Evolutionary conservation across 2,797 vertebrate genomes (phyloP), one percentile per base, ranked within the genome.

Genomic region (Diceros bicornis): DNA sequence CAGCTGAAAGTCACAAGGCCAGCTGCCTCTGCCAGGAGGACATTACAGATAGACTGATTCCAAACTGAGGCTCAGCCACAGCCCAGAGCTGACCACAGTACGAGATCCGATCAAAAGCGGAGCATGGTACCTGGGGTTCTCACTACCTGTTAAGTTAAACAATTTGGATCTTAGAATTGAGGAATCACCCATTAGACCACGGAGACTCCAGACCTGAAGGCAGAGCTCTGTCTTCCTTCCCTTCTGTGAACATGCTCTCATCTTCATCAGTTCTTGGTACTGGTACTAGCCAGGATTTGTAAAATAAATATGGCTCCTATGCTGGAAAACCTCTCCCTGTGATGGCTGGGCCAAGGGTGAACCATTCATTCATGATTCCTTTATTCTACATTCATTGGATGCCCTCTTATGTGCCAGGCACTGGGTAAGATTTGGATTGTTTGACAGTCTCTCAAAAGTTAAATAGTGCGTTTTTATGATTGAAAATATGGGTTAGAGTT

Each of bases 11-110:
- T 97, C 92, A 93, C 41, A 27, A 92, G 95, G 50, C 69, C 44
- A 32, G n/a, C 79, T 91, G 61, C 21, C 52, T 96, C 77, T 97
- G 68, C 97, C 92, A 97, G 47, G 34, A 96, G 77, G 66, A 89
- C 27, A 18, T 92, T 59, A 64, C 83, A 94, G n/a, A 82, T 74
- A 92, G 91, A 88, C 72, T 50, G 34, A 91, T 71, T 79, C 68
- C 71, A 93, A 37, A 78, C 21, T 57, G 72, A 82, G 47, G 37
- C 62, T 71, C 88, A 85, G 1, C 25, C 71, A 64, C 69, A 79
- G 52, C 66, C 37, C 47, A 78, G 69, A 92, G 72, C 17, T 59
- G 75, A 37, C 69, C 78, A 57, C 62, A 72, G 82, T 41, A 13
- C 9, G 44, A 55, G n/a, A 34, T 20, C 13, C 50, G 12, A 71